Percentiles rank a stretch among this genome's conserved stretches.
Conservation (phyloP, 2,797 vertebrate species). For the Sebastes minor region DNA sequence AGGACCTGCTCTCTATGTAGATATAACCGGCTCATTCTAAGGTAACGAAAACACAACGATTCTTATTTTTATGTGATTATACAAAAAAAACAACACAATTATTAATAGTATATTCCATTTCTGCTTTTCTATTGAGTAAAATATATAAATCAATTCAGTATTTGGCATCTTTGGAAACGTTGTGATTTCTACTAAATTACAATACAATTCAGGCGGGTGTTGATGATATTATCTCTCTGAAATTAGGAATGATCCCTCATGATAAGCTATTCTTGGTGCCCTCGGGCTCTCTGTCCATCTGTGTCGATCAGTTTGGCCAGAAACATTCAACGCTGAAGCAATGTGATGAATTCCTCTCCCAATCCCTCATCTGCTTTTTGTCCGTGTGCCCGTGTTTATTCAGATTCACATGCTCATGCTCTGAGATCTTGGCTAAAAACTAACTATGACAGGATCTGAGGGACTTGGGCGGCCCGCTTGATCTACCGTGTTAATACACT, state of each 20-base stretch:
- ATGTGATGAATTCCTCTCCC: slow-evolving; percentile 47
- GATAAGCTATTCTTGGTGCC: slow-evolving; percentile 30
- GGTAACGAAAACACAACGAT: no score
- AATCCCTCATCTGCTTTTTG: slow-evolving; percentile 56
- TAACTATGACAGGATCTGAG: slow-evolving; percentile 19
- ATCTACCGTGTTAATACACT: slow-evolving; percentile 28
- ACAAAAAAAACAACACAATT: no score
- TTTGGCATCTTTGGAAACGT: background rate
- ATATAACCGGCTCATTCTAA: no score
- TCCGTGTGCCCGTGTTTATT: slow-evolving; percentile 42
- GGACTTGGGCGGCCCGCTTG: background rate
- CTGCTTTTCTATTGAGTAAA: background rate
- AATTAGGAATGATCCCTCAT: background rate
- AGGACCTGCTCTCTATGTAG: no score
- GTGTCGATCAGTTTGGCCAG: slow-evolving; percentile 12
- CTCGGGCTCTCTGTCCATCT: slow-evolving; percentile 16
- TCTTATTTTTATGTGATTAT: no score
- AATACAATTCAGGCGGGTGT: background rate
- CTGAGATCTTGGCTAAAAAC: slow-evolving; percentile 51
- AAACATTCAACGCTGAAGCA: slow-evolving; percentile 18
- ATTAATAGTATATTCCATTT: no score
- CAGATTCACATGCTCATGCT: slow-evolving; percentile 40
- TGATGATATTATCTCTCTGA: background rate
- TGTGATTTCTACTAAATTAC: background rate
- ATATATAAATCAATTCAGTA: background rate